Evolutionary conservation across 2,113 vertebrate species (phyloP).

Genomic region (Centropristis striata): DNA sequence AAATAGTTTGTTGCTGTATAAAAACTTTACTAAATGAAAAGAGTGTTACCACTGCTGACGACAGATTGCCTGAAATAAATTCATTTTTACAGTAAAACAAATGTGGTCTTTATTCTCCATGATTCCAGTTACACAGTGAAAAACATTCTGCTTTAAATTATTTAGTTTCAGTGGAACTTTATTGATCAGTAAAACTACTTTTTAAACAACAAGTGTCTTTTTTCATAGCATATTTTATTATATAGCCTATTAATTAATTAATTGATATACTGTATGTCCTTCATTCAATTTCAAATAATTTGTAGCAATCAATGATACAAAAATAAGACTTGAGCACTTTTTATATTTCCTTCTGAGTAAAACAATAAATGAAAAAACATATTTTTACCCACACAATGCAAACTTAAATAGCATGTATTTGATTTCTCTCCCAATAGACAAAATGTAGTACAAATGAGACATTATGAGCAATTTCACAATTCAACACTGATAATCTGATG

Average conservation of each 20-base stretch:
- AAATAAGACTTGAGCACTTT: background rate
- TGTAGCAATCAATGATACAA: background rate
- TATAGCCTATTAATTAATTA: background rate
- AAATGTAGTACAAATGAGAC: background rate
- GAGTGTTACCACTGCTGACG: slow-evolving; percentile 22
- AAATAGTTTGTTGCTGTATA: slow-evolving; percentile 55
- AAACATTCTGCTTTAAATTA: background rate
- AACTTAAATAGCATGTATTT: background rate
- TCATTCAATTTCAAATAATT: background rate
- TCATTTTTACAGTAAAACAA: slow-evolving; percentile 48
- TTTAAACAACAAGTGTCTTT: no score
- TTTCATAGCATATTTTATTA: background rate
- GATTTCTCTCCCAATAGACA: background rate
- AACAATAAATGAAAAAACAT: background rate
- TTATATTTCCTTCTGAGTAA: background rate
- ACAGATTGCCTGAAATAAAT: slow-evolving; percentile 60
- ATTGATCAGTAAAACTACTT: background rate
- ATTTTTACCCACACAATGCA: background rate
- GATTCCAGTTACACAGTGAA: background rate
- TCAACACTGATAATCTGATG: background rate
- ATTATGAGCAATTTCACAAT: background rate
- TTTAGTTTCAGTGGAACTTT: background rate
- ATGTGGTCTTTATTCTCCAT: slow-evolving; percentile 5
- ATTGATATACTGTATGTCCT: background rate
- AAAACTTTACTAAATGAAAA: slow-evolving; percentile 28